Base-by-base conservation (phyloP, 2,888 invertebrate species). In the Xanthia icteritia region DNA sequence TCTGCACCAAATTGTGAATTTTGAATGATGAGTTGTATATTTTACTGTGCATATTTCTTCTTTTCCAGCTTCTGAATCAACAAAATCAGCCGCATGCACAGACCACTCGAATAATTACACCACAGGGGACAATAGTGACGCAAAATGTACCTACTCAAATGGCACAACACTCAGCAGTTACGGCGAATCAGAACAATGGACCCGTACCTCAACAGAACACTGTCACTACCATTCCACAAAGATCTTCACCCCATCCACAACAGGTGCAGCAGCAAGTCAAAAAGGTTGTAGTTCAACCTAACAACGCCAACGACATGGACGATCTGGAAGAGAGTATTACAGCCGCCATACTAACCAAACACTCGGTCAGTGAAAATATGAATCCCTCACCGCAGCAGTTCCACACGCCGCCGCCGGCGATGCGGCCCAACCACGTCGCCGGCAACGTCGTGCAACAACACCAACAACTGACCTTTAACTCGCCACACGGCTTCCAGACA, bases 301-400 rank as follows among this genome's bases (percentile, higher is more conserved):
- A 96, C 82, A 96, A 95, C 79, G 95, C 96, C 0, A 95, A 93
- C 74, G 97, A 96, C 76, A 95, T 97, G 95, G 97, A 96, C 77
- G 97, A 97, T 89, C 92, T 97, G 48, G 97, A 97, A 88, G 97
- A 97, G 61, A 97, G 97, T 84, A 97, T 97, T 79, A 96, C 96
- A 15, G 97, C 97, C 6, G 97, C 97, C 5, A 96, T 97, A 82
- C 92, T 97, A 27, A 94, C 94, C 63, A 96, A 96, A 81, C 94
- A 94, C 82, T 92, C 94, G 0, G 93, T 94, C 4, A 92, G 85
- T 39, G 95, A 95, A 17, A 91, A 86, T 66, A 86, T 92, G 67
- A 91, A 82, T 64, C 84, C 88, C 13, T 73, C 90, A 6, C 91
- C 93, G 0, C 94, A 93, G 76, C 95, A 94, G 74, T 95, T 92